Base-by-base conservation (phyloP, 1,140 invertebrate genomes). In the Hypothenemus hampei region DNA sequence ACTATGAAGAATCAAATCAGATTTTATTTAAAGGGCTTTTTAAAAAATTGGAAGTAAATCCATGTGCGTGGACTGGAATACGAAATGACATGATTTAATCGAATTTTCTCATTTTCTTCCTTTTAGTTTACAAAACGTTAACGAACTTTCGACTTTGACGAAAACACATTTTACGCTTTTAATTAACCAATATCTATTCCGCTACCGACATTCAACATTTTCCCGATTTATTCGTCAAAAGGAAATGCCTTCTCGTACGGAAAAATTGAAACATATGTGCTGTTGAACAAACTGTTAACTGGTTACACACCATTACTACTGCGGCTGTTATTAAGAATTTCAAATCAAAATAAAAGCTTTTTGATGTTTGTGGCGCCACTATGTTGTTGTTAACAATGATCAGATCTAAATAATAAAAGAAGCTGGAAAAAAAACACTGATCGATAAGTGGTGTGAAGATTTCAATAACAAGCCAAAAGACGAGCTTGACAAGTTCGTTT, bases 161-260 rank as follows among this genome's bases (percentile, higher is more conserved):
- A n/a, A n/a, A n/a, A n/a, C n/a, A n/a, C n/a, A n/a, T n/a, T n/a
- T n/a, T n/a, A 47, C n/a, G 31, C n/a, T 35, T 20, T 47, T 47
- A 47, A 47, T 47, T 47, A 47, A 21, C 26, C 45, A 11, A 47
- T 47, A 20, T 33, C 45, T 47, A 47, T 47, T 47, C 45, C 26
- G 20, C 31, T 8, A 31, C 8, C 26, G 24, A 47, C n/a, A n/a
- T n/a, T n/a, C n/a, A n/a, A n/a, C n/a, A n/a, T n/a, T n/a, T n/a
- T 47, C 8, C 2, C 16, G 8, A 18, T 16, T 47, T 47, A 35
- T 35, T 33, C 18, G n/a, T 18, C 13, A 31, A 47, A 35, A 10
- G 45, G 45, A 47, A 47, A 33, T 40, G n/a, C n/a, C 18, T 18
- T 31, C 26, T 11, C 20, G 35, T 7, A n/a, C 15, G 29, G 45